Evolutionary conservation across 1,140 invertebrate genomes (phyloP).

Genomic region (Dendrolimus kikuchii): DNA sequence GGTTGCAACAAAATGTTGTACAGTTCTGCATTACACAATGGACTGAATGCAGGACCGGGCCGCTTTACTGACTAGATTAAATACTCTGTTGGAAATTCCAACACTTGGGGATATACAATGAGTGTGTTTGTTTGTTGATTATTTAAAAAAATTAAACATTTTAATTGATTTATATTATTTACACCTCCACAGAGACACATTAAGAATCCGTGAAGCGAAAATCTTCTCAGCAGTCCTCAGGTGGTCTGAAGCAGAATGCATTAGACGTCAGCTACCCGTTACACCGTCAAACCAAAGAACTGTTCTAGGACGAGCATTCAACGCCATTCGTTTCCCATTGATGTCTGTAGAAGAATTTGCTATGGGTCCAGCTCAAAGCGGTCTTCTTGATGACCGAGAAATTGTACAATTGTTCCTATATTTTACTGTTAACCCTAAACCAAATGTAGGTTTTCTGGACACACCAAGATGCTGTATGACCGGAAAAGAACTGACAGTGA

Average conservation of each 20-base stretch:
- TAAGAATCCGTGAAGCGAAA: conserved; percentile 86
- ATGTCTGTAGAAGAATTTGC: conserved; percentile 94
- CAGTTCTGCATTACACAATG: no score
- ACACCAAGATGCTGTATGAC: conserved; percentile 86
- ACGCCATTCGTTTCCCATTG: conserved; percentile 86
- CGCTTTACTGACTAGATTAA: no score
- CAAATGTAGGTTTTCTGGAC: conserved; percentile 80
- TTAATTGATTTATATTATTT: not conserved
- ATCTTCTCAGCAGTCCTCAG: conserved; percentile 82
- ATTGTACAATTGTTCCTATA: conserved; percentile 86
- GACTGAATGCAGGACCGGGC: no score
- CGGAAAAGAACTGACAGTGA: conserved; percentile 87
- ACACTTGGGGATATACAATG: no score
- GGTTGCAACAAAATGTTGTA: no score
- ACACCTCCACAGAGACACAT: conserved; percentile 77
- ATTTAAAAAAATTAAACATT: no score
- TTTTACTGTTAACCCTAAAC: conserved; percentile 86
- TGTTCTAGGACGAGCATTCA: conserved; percentile 79
- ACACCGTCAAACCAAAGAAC: conserved; percentile 82
- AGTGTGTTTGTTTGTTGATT: no score
- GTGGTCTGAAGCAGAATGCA: conserved; percentile 89
- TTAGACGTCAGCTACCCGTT: conserved; percentile 75
- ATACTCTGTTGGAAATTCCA: no score
- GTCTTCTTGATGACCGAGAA: conserved; percentile 83
- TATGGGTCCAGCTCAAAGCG: conserved; percentile 82